phyloP scores from a whole-genome alignment of 1,140 invertebrate species.

The Archivesica marissinica region DNA sequence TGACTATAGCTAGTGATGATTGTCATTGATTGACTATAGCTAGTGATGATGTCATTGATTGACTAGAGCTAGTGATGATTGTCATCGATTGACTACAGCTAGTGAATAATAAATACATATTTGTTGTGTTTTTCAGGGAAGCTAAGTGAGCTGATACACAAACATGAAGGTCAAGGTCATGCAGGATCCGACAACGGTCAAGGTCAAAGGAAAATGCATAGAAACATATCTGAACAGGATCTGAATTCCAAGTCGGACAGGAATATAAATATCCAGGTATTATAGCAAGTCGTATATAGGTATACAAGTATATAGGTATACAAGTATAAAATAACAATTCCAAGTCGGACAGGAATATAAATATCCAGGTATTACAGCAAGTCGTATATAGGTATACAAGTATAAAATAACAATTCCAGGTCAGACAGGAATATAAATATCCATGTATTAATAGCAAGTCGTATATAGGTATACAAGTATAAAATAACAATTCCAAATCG shows the following conservation, averaged over 20 bases:
- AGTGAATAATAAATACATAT: too few relatives aligned
- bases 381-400: too few relatives aligned
- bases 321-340: constrained; percentile 54
- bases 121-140: too few relatives aligned
- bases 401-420: constrained; percentile 53
- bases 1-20: too few relatives aligned
- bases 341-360: constrained; percentile 63
- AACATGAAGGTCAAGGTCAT: constrained; percentile 36
- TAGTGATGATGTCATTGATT: too few relatives aligned
- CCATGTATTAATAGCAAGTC: constrained; percentile 52
- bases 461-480: too few relatives aligned
- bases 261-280: constrained; percentile 67
- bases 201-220: background rate
- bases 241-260: constrained; percentile 61
- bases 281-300: too few relatives aligned
- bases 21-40: too few relatives aligned
- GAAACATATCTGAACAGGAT: constrained; percentile 57
- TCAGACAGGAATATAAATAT: constrained; percentile 65
- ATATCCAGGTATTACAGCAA: constrained; percentile 62
- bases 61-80: too few relatives aligned
- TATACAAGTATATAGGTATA: constrained; percentile 42
- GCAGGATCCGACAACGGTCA: background rate
- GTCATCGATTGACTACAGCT: too few relatives aligned
- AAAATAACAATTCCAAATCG: constrained; percentile 56
- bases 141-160: constrained; percentile 54